A percentile compares a stretch with the other conserved stretches of the same genome.
These are phyloP conservation scores for Harpalus rubripes DNA, from an alignment of 2,888 invertebrate genomes.

Conservation along the genomic window DNA sequence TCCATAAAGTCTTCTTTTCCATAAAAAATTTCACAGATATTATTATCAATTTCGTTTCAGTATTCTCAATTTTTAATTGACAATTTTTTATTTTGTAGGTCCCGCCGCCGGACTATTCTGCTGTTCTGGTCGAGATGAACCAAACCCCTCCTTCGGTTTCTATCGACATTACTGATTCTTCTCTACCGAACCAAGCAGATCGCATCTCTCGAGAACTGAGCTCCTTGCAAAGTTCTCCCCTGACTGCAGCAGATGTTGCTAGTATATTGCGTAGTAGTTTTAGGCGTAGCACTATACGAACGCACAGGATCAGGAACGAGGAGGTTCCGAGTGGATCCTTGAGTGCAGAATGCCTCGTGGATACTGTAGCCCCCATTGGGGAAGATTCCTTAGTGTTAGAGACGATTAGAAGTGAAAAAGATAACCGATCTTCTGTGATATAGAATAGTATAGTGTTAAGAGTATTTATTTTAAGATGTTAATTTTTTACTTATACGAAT, in stretches of 20 bases:
- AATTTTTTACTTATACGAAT: slow-evolving; percentile 62
- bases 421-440: slow-evolving; percentile 76
- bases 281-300: slow-evolving; percentile 77
- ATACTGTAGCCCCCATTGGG: slow-evolving; percentile 82
- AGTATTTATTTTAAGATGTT: slow-evolving; percentile 40
- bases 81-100: slow-evolving; percentile 74
- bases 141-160: slow-evolving; percentile 71
- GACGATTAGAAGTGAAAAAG: slow-evolving; percentile 71
- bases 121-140: slow-evolving; percentile 83
- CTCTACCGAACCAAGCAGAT: not conserved
- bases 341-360: slow-evolving; percentile 82
- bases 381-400: slow-evolving; percentile 76
- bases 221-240: slow-evolving; percentile 72
- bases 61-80: slow-evolving; percentile 9
- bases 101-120: slow-evolving; percentile 83
- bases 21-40: too few relatives aligned
- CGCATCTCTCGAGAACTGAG: slow-evolving; percentile 50
- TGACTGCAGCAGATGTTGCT: slow-evolving; percentile 81
- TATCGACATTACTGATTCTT: slow-evolving; percentile 69
- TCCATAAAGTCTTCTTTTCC: too few relatives aligned
- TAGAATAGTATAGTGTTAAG: slow-evolving; percentile 69
- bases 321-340: slow-evolving; percentile 78
- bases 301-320: slow-evolving; percentile 74
- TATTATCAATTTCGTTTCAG: too few relatives aligned
- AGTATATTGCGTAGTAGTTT: slow-evolving; percentile 81